Percentiles rank a stretch among this genome's conserved stretches.
Evolutionary conservation across 2,888 invertebrate species (phyloP).

Genomic region (Spialia ferax): DNA sequence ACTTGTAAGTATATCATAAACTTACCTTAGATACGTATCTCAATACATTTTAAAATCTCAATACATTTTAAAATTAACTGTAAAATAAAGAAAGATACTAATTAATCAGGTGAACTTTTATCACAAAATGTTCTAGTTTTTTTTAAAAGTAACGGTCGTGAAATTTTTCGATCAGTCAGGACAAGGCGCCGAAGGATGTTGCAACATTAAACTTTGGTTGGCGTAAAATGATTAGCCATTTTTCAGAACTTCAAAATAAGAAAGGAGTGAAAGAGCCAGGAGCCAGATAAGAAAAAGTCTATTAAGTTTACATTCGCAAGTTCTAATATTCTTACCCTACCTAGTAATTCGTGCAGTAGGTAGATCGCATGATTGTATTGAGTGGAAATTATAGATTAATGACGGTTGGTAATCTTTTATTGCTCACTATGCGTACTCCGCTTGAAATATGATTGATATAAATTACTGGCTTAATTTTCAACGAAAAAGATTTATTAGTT

Average conservation of each 20-base stretch:
- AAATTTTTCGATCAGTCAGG: constrained; percentile 50
- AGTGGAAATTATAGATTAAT: constrained; percentile 68
- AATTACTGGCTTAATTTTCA: constrained; percentile 50
- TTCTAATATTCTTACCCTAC: constrained; percentile 1
- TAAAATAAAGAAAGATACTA: neutral
- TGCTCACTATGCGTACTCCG: constrained; percentile 57
- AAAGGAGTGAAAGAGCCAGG: neutral
- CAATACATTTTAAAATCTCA: too few species aligned
- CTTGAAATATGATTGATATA: constrained; percentile 55
- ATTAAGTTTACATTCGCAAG: neutral
- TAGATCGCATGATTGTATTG: constrained; percentile 57
- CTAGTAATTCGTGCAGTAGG: constrained; percentile 55
- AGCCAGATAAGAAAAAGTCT: neutral
- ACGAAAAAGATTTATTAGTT: constrained; percentile 33
- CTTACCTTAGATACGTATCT: too few species aligned
- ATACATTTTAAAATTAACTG: too few species aligned
- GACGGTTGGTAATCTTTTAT: constrained; percentile 60
- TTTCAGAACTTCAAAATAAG: constrained; percentile 15
- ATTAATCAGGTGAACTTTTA: constrained; percentile 5
- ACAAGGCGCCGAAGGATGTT: constrained; percentile 26
- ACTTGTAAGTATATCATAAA: too few species aligned
- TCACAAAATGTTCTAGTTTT: constrained; percentile 11
- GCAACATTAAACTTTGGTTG: constrained; percentile 33
- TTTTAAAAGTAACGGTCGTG: constrained; percentile 48
- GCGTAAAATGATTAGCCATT: constrained; percentile 10